Evolutionary conservation across 2,888 invertebrate genomes (phyloP).

Genomic region (Scrobipalpa atriplicella): DNA sequence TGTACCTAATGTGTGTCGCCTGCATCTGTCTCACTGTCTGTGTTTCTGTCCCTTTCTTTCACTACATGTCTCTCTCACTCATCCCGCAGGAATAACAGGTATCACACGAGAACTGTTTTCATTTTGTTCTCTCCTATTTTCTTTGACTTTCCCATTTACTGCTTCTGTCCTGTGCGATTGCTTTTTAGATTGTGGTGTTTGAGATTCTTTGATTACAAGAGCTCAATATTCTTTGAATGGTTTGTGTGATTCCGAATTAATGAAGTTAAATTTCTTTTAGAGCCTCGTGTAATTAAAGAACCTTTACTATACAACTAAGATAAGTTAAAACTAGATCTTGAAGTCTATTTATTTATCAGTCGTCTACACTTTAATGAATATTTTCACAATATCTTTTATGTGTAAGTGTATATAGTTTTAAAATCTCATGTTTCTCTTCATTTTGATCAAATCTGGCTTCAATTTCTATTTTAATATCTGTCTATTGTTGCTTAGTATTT

Average conservation of each 20-base stretch:
- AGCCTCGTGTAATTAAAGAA: neutral
- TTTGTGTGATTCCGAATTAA: neutral
- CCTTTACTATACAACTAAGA: neutral
- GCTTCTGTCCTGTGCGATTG: constrained; percentile 76
- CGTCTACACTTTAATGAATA: neutral
- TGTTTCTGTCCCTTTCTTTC: constrained; percentile 81
- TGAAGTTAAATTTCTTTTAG: neutral
- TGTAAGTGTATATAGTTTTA: too few species aligned
- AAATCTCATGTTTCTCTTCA: too few species aligned
- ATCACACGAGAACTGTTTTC: constrained; percentile 65
- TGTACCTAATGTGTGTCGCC: constrained; percentile 49
- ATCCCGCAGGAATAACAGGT: constrained; percentile 81
- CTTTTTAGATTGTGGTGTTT: constrained; percentile 43
- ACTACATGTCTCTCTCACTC: constrained; percentile 80
- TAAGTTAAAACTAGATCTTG: constrained; percentile 29
- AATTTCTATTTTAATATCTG: too few species aligned
- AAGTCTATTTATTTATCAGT: constrained; percentile 32
- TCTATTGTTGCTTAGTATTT: too few species aligned
- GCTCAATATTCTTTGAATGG: neutral
- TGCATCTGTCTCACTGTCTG: constrained; percentile 80
- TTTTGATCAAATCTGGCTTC: too few species aligned
- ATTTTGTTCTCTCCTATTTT: constrained; percentile 55
- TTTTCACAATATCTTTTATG: too few species aligned
- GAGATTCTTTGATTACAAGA: neutral
- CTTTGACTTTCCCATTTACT: constrained; percentile 35